A percentile compares a stretch with the other conserved stretches of the same genome.
Evolutionary conservation across 1,140 invertebrate genomes (phyloP).

Genomic region (Lepidurus packardi): DNA sequence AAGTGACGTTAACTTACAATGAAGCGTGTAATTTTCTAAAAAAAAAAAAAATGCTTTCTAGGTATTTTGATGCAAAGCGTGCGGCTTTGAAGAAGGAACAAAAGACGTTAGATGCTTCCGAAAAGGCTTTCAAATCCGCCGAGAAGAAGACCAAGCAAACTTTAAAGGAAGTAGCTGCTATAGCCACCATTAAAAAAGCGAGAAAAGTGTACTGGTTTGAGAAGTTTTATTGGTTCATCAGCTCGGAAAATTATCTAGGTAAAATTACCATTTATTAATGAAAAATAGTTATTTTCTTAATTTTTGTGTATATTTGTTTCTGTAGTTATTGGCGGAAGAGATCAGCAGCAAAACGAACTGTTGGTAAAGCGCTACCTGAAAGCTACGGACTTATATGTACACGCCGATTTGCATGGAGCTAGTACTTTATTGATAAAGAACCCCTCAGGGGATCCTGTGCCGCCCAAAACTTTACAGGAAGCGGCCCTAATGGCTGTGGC

Average conservation of each 20-base stretch:
- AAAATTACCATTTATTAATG: conserved; percentile 37
- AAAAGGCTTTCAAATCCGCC: conserved; percentile 92
- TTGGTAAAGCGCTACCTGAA: conserved; percentile 92
- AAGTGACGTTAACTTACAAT: neutral
- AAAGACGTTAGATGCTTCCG: conserved; percentile 90
- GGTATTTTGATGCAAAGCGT: conserved; percentile 87
- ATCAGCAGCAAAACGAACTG: conserved; percentile 96
- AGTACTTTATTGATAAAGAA: conserved; percentile 93
- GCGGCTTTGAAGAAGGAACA: conserved; percentile 89
- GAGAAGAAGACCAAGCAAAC: conserved; percentile 92
- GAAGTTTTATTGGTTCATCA: conserved; percentile 99
- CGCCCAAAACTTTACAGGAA: conserved; percentile 92
- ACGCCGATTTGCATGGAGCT: conserved; percentile 88
- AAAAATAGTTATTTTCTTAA: conserved; percentile 34
- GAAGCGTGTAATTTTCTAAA: neutral
- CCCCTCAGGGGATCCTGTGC: conserved; percentile 59
- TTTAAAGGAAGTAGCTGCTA: conserved; percentile 87
- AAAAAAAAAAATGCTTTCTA: conserved; percentile 45
- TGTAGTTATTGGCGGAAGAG: conserved; percentile 83
- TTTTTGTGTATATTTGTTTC: neutral
- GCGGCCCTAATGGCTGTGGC: conserved; percentile 95
- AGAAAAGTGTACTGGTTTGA: conserved; percentile 96
- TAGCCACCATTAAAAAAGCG: conserved; percentile 87
- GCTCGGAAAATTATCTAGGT: conserved; percentile 92
- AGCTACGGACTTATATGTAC: conserved; percentile 76